Evolutionary conservation across 2,113 vertebrate genomes (phyloP).

Genomic region (Orcinus orca): DNA sequence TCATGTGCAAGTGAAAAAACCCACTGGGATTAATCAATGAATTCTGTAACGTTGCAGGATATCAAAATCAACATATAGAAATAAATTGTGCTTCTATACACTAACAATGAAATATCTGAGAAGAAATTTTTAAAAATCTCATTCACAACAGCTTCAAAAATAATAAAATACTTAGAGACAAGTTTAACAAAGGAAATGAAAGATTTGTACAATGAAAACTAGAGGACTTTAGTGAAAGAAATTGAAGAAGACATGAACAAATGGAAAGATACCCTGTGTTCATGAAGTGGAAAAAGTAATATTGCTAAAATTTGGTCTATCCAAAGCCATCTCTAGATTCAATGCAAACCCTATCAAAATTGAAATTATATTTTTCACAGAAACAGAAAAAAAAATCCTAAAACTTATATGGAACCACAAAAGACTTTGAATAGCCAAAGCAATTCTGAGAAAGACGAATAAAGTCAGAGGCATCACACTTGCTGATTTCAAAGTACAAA

Average conservation of each 20-base stretch:
- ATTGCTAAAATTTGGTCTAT: background rate
- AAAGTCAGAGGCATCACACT: background rate
- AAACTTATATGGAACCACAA: background rate
- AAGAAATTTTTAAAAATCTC: background rate
- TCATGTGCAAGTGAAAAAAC: background rate
- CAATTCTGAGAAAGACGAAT: background rate
- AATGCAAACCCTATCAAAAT: background rate
- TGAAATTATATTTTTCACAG: background rate
- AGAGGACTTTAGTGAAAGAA: background rate
- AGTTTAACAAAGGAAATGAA: background rate
- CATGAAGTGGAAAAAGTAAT: background rate
- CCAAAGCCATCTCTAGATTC: background rate
- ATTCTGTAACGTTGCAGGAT: background rate
- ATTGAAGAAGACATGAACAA: background rate
- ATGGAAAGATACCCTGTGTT: background rate
- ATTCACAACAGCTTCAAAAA: background rate
- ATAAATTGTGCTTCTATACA: background rate
- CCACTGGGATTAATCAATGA: background rate
- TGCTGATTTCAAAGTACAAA: background rate
- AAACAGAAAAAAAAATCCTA: background rate
- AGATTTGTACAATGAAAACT: background rate
- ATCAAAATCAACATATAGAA: background rate
- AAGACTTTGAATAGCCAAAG: background rate
- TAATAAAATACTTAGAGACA: background rate
- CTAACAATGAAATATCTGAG: background rate